Evolutionary conservation across 1,140 invertebrate species (phyloP).

Genomic region (honey bee (Apis mellifera)): Amel_HAv3.1 CM009942.2:10414001-10414500

Average conservation of each 20-base stretch:
- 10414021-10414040: conserved; percentile 6
- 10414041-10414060: neutral
- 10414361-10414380: neutral
- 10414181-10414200: neutral
- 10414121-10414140: neutral
- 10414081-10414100: neutral
- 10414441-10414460: conserved; percentile 50
- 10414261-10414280: neutral
- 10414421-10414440: neutral
- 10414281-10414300: neutral
- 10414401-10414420: too few relatives aligned
- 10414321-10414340: neutral
- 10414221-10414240: neutral
- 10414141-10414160: neutral
- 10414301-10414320: neutral
- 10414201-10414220: too few relatives aligned
- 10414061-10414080: neutral
- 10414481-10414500: conserved; percentile 52
- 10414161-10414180: neutral
- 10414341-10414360: conserved; percentile 28
- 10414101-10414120: neutral
- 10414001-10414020: neutral
- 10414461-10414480: conserved; percentile 32
- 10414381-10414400: too few relatives aligned
- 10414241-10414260: neutral